These are phyloP conservation scores for Ceyx margarethae DNA, from an alignment of 2,113 vertebrate genomes.

Conservation along the genomic window DNA sequence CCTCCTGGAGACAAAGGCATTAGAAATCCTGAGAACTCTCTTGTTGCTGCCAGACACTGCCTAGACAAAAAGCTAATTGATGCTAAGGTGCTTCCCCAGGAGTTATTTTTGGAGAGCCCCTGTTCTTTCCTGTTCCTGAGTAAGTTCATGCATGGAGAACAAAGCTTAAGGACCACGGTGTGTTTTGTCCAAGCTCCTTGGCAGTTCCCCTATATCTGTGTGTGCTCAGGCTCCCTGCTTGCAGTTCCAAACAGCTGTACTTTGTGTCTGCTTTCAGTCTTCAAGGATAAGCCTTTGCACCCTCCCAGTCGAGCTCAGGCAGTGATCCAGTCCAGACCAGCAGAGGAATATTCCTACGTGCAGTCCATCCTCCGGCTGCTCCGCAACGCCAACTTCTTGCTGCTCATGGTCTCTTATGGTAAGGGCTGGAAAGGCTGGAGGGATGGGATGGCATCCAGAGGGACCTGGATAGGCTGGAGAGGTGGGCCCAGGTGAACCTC, in stretches of 20 bases:
- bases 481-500: no score
- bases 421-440: constrained; percentile 7
- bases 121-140: background rate
- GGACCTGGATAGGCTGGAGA: no score
- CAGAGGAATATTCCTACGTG: constrained; percentile 80
- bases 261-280: constrained; percentile 79
- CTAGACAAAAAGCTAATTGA: background rate
- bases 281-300: constrained; percentile 85
- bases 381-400: constrained; percentile 84
- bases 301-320: constrained; percentile 88
- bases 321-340: constrained; percentile 67
- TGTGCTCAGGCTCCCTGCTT: background rate
- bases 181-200: background rate
- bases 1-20: background rate
- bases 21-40: background rate
- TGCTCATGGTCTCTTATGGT: constrained; percentile 91
- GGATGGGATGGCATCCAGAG: no score
- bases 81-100: background rate
- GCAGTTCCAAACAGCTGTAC: background rate
- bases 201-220: background rate
- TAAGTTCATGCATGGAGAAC: background rate
- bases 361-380: constrained; percentile 83
- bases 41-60: background rate
- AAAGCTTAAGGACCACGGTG: background rate
- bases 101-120: background rate